Percentiles rank a stretch among this genome's conserved stretches.
These are phyloP conservation scores for Anoura caudifer DNA, from an alignment of 2,113 vertebrate species.

Conservation along the genomic window DNA sequence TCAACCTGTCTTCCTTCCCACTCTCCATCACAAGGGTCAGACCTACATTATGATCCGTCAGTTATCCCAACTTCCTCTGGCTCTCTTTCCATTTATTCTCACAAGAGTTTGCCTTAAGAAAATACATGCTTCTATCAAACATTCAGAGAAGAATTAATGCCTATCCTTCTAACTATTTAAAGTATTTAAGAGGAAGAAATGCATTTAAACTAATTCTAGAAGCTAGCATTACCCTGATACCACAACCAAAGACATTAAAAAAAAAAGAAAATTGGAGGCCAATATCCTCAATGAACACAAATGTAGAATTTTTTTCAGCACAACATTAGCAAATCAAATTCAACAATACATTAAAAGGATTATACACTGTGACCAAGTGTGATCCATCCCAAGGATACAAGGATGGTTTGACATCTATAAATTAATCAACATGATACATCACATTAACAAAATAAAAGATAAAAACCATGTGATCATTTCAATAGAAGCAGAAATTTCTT, in stretches of 20 bases:
- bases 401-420: background rate
- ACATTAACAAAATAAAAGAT: background rate
- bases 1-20: background rate
- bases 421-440: background rate
- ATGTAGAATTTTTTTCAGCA: background rate
- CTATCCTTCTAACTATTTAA: background rate
- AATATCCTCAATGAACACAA: background rate
- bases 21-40: background rate
- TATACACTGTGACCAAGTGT: background rate
- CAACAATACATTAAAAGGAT: background rate
- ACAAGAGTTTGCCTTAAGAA: background rate
- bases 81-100: background rate
- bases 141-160: background rate
- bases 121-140: background rate
- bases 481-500: background rate
- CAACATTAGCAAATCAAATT: background rate
- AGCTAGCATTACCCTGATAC: background rate
- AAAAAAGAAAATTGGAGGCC: background rate
- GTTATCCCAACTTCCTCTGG: background rate
- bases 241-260: background rate
- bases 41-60: background rate
- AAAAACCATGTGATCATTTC: background rate
- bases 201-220: background rate
- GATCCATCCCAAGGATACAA: background rate
- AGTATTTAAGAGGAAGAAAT: background rate